A percentile compares a stretch with the other conserved stretches of the same genome.
Evolutionary conservation across 1,140 invertebrate species (phyloP).

Genomic region (Tetragnatha versicolor): DNA sequence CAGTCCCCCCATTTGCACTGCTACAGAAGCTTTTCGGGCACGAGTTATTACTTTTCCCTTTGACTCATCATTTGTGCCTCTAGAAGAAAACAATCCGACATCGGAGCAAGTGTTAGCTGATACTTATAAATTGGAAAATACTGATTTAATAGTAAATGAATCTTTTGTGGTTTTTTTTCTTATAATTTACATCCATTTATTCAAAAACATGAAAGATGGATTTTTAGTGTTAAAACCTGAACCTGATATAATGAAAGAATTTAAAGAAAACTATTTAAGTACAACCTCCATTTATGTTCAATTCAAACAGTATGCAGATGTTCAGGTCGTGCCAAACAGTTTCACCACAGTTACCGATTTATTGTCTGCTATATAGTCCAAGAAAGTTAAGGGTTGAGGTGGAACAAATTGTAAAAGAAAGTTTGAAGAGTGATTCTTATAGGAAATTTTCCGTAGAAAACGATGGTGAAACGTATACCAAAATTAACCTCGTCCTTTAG

Average conservation of each 20-base stretch:
- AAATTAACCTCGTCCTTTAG: too few relatives aligned
- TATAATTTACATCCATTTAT: constrained; percentile 11
- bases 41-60: constrained; percentile 9
- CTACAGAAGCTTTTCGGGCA: constrained; percentile 11
- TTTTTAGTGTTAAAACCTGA: not conserved
- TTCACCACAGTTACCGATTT: not conserved
- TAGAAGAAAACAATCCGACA: not conserved
- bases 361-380: constrained; percentile 1
- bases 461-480: too few relatives aligned
- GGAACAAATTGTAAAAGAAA: too few relatives aligned
- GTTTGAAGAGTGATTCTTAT: too few relatives aligned
- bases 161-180: not conserved
- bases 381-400: too few relatives aligned
- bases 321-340: not conserved
- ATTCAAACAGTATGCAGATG: constrained; percentile 23
- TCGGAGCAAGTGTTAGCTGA: not conserved
- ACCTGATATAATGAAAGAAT: constrained; percentile 9
- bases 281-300: not conserved
- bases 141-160: not conserved
- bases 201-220: constrained; percentile 15
- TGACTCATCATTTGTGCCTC: not conserved
- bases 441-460: too few relatives aligned
- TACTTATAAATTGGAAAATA: not conserved
- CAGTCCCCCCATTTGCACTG: not conserved
- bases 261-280: constrained; percentile 20